Conservation (phyloP, 2,797 vertebrate species). For the Myioborus miniatus region DNA sequence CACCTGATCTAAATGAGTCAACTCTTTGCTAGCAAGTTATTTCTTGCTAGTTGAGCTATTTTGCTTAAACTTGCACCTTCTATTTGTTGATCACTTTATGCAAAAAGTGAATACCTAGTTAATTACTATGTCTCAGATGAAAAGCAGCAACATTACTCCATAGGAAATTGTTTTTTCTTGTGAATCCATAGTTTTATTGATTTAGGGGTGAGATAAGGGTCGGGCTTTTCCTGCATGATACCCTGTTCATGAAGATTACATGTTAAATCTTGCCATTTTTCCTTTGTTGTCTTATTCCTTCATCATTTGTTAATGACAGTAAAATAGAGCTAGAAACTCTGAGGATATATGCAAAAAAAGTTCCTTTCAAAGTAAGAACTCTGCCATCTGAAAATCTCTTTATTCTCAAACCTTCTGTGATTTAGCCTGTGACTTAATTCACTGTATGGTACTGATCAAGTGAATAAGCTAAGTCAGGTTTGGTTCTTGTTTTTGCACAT, state of each 20-base stretch:
- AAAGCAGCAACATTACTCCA: not conserved
- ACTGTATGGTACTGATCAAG: not conserved
- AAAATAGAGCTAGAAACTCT: not conserved
- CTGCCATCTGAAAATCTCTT: not conserved
- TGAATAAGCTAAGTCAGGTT: not conserved
- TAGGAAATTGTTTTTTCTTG: not conserved
- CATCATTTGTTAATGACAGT: not conserved
- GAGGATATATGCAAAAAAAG: not conserved
- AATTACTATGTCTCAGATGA: not conserved
- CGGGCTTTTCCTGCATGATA: not conserved
- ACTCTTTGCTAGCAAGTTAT: not conserved
- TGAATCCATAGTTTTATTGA: not conserved
- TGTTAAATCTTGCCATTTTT: not conserved
- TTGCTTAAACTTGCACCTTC: not conserved
- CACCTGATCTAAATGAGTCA: not conserved
- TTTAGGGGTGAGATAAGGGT: not conserved
- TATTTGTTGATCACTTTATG: not conserved
- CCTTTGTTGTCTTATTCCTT: constrained; percentile 1
- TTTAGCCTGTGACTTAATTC: constrained; percentile 1
- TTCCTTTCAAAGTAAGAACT: not conserved
- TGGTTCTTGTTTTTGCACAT: not conserved
- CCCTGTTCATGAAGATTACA: not conserved
- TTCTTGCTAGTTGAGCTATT: not conserved
- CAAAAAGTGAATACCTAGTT: not conserved
- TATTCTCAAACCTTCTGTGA: not conserved